Conservation (phyloP, 1,140 invertebrate genomes). For the Anoplophora glabripennis region DNA sequence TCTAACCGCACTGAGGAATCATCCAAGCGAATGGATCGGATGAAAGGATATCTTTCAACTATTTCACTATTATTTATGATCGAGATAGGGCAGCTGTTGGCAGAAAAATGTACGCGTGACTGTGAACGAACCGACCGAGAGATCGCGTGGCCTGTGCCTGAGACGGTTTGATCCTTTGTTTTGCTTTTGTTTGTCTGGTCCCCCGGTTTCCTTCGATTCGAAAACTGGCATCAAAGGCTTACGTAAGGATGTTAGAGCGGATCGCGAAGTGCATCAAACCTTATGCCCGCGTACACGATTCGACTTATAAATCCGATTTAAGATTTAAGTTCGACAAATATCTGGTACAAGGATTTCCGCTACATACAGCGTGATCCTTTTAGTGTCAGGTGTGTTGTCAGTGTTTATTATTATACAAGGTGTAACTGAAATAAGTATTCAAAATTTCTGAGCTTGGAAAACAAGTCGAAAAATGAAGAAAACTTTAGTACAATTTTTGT, state of each 20-base stretch:
- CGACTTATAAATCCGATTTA: too few relatives aligned
- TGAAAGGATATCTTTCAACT: conserved; percentile 33
- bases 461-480: too few relatives aligned
- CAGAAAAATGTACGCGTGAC: conserved; percentile 30
- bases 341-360: too few relatives aligned
- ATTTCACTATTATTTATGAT: conserved; percentile 36
- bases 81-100: conserved; percentile 31
- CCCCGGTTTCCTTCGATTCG: conserved; percentile 6
- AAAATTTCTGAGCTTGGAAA: too few relatives aligned
- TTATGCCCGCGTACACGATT: background rate
- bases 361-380: too few relatives aligned
- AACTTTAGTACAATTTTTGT: too few relatives aligned
- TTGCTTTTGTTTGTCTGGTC: conserved; percentile 19
- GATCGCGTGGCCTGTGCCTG: conserved; percentile 29
- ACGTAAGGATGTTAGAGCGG: background rate
- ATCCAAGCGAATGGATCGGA: conserved; percentile 29
- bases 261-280: background rate
- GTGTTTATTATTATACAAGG: too few relatives aligned
- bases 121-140: conserved; percentile 16
- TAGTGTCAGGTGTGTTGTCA: too few relatives aligned
- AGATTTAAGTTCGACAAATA: too few relatives aligned
- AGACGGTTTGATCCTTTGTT: conserved; percentile 14
- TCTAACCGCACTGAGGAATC: conserved; percentile 32
- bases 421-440: too few relatives aligned
- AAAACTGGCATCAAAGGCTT: background rate